Conservation (phyloP, 2,888 invertebrate genomes). For the Limenitis camilla region DNA sequence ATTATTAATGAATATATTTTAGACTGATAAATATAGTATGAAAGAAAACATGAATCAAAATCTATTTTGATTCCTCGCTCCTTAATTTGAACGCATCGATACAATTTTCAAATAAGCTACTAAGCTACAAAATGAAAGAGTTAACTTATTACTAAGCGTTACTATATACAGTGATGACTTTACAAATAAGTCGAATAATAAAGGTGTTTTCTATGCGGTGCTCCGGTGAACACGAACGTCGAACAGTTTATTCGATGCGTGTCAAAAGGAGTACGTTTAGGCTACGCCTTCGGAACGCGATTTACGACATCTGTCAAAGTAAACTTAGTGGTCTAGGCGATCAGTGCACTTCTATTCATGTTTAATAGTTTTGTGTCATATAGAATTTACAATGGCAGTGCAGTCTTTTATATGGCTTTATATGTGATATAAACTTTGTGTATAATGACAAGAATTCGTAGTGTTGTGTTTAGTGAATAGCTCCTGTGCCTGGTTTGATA, state of each 20-base stretch:
- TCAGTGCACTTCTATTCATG: constrained; percentile 32
- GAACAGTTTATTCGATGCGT: constrained; percentile 48
- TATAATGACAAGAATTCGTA: constrained; percentile 60
- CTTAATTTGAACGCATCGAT: constrained; percentile 5
- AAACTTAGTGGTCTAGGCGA: constrained; percentile 20
- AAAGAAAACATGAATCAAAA: too few species aligned
- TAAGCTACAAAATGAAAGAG: constrained; percentile 6
- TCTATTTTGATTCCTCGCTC: too few species aligned
- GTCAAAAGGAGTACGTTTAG: constrained; percentile 50
- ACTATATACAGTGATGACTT: neutral
- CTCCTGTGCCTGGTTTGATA: constrained; percentile 42
- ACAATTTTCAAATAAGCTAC: neutral
- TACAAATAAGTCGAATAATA: constrained; percentile 6
- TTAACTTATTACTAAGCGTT: neutral
- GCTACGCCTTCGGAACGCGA: constrained; percentile 46
- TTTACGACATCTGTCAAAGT: constrained; percentile 61
- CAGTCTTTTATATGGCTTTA: constrained; percentile 39
- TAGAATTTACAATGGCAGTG: constrained; percentile 37
- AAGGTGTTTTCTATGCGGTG: constrained; percentile 5
- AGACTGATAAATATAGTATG: too few species aligned
- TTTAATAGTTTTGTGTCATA: constrained; percentile 40
- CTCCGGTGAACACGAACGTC: constrained; percentile 9
- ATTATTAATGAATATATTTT: neutral
- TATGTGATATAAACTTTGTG: constrained; percentile 39
- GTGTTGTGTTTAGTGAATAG: constrained; percentile 46